phyloP scores from a whole-genome alignment of 2,888 invertebrate genomes.

The Blomia tropicalis region DNA sequence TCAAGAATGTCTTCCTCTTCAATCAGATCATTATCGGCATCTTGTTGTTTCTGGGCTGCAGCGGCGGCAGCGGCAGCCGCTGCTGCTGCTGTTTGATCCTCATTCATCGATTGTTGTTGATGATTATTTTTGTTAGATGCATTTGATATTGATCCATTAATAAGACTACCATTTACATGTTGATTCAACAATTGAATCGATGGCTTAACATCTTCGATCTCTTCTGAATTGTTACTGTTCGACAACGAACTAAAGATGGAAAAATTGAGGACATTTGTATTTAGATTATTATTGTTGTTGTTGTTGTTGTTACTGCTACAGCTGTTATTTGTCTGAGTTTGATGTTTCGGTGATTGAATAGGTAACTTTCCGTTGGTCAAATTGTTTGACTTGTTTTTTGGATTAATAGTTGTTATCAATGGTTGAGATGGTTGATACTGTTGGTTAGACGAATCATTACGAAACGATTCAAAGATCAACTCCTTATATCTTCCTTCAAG shows the following conservation, averaged over 20 bases:
- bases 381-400: neutral
- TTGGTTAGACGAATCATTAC: neutral
- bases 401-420: neutral
- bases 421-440: neutral
- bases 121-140: neutral
- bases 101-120: neutral
- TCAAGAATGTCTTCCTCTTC: slow-evolving; percentile 15
- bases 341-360: neutral
- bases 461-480: neutral
- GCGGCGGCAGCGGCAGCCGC: neutral
- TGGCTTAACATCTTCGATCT: neutral
- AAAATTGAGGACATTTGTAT: slow-evolving; percentile 3
- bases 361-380: neutral
- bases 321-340: neutral
- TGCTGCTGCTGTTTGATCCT: neutral
- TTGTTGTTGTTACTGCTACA: neutral
- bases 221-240: neutral
- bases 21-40: slow-evolving; percentile 6
- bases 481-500: slow-evolving; percentile 9
- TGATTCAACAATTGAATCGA: neutral
- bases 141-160: neutral
- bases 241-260: slow-evolving; percentile 13
- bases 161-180: too few relatives aligned
- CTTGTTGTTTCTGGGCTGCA: neutral
- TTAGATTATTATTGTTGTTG: neutral